Evolutionary conservation across 2,797 vertebrate species (phyloP), one percentile per base, ranked within the genome.

Genomic region (Cygnus olor): DNA sequence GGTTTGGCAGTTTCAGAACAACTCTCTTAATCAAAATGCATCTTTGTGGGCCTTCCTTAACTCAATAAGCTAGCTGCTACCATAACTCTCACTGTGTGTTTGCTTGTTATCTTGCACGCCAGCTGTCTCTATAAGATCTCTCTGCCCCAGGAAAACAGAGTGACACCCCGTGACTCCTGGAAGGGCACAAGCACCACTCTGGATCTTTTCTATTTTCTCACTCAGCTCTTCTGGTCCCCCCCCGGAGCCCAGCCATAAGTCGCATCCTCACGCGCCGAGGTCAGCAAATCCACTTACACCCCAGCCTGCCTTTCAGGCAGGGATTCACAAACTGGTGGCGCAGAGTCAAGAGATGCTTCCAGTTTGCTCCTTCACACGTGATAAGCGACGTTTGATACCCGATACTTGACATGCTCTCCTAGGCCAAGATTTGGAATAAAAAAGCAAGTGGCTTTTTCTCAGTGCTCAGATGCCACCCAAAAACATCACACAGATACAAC

Each of bases 361-460:
- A 1, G 0, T 56, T 36, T 56, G 10, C 63, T 74, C 47, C 42
- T 47, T 58, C 14, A 13, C 27, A 57, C 1, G 0, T 27, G 17
- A 53, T 42, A 71, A 56, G 58, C 0, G 0, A 22, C 16, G 30
- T 24, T 64, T 28, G 45, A 51, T 14, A 42, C 11, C 12, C 21
- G 25, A 10, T 24, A n/a, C 32, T 10, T 28, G 40, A 53, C 40
- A 19, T 3, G 8, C 8, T 30, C 21, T 60, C 30, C 15, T 14
- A 38, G 8, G 9, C 60, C 36, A 38, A 40, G 13, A 34, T 61
- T 63, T 47, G 16, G 14, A n/a, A 32, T 3, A n/a, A 22, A 22
- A 22, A 28, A 42, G 14, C 19, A 53, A 58, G 47, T 25, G 47
- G 47, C 22, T 49, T 49, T 49, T 49, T 49, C 47, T 49, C 47